phyloP scores from a whole-genome alignment of 2,113 vertebrate genomes.

The Sigmodon hispidus region DNA sequence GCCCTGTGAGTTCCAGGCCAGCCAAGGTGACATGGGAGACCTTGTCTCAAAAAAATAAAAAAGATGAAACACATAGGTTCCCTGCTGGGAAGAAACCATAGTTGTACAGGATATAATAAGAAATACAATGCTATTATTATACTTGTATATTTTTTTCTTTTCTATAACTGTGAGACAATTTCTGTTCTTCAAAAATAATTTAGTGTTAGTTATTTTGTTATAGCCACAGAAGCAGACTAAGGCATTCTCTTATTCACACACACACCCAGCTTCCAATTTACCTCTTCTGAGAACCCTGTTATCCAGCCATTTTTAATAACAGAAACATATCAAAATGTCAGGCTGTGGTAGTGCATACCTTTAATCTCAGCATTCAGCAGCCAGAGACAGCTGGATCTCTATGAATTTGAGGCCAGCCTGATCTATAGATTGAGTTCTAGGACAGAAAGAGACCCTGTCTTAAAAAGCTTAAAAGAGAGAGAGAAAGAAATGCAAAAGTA shows the following conservation, averaged over 20 bases:
- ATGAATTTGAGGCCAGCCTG: no score
- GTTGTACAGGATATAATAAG: constrained; percentile 35
- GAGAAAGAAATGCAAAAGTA: no score
- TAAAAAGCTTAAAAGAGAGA: no score
- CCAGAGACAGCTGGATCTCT: no score
- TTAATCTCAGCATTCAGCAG: no score
- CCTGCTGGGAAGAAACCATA: background rate
- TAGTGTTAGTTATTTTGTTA: background rate
- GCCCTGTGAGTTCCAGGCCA: background rate
- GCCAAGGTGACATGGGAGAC: background rate
- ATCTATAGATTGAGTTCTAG: no score
- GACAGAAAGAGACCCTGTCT: no score
- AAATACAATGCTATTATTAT: background rate
- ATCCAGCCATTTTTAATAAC: background rate
- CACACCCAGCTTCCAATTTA: background rate
- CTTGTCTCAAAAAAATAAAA: background rate
- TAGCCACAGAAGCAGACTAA: background rate
- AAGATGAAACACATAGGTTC: background rate
- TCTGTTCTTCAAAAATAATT: background rate
- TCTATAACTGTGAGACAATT: background rate
- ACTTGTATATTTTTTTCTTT: background rate
- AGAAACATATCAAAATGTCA: no score
- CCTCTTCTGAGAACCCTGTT: background rate
- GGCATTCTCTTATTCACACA: background rate
- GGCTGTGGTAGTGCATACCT: no score